Evolutionary conservation across 1,140 invertebrate genomes (phyloP).

Genomic region (Drosophila lacteicornis): DNA sequence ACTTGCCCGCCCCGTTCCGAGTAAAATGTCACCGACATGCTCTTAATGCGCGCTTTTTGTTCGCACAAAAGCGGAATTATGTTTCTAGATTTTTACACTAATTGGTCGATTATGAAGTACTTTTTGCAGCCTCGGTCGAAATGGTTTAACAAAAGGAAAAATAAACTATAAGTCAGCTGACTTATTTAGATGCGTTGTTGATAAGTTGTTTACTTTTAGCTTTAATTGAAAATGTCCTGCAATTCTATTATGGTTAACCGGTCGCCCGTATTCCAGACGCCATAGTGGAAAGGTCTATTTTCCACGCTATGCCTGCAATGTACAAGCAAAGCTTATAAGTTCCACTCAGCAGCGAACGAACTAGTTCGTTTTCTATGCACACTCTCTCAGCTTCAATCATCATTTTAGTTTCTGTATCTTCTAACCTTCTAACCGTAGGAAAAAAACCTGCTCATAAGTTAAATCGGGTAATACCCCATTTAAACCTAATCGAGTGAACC

Average conservation of each 20-base stretch:
- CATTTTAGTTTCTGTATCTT: too few relatives aligned
- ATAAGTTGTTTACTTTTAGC: too few relatives aligned
- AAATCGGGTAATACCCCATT: slow-evolving; percentile 1
- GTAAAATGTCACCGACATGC: slow-evolving; percentile 2
- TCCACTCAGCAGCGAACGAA: too few relatives aligned
- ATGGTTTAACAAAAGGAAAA: neutral
- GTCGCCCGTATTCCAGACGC: too few relatives aligned
- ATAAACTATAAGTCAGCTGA: neutral
- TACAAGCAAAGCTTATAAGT: too few relatives aligned
- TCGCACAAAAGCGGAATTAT: slow-evolving; percentile 8
- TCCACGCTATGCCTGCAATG: too few relatives aligned
- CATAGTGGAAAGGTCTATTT: too few relatives aligned
- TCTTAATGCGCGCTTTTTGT: neutral
- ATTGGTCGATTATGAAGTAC: neutral
- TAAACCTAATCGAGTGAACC: neutral
- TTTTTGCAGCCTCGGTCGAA: neutral
- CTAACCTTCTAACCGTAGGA: neutral
- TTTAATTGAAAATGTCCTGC: too few relatives aligned
- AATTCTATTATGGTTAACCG: too few relatives aligned
- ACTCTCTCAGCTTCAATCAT: too few relatives aligned
- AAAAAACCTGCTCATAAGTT: neutral
- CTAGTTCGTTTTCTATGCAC: too few relatives aligned
- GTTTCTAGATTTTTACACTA: neutral
- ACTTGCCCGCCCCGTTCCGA: neutral
- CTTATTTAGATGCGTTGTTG: too few relatives aligned